Conservation (phyloP, 2,888 invertebrate genomes). For the Aphidius colemani region DNA sequence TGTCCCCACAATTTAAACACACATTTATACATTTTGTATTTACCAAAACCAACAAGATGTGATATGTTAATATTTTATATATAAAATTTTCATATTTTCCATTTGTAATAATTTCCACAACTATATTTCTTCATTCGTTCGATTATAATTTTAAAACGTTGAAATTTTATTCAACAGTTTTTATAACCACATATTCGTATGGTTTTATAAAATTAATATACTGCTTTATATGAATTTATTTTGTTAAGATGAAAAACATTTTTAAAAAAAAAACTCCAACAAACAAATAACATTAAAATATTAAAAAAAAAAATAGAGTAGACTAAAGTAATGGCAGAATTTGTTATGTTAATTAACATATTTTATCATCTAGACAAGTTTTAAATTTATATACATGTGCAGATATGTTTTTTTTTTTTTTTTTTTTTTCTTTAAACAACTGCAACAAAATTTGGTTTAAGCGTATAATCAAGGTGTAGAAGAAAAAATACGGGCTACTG, state of each 20-base stretch:
- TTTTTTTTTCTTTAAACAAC: no score
- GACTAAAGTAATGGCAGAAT: slow-evolving; percentile 18
- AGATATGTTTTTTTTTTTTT: no score
- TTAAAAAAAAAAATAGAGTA: slow-evolving; percentile 13
- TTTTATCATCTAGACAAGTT: slow-evolving; percentile 9
- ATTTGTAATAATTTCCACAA: slow-evolving; percentile 1
- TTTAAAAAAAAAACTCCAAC: neutral
- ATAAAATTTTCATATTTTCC: slow-evolving; percentile 5
- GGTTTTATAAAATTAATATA: neutral
- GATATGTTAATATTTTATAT: neutral
- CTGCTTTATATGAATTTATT: no score
- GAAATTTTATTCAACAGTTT: slow-evolving; percentile 2
- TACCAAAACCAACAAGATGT: neutral
- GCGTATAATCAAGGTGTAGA: no score
- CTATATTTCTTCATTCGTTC: slow-evolving; percentile 17
- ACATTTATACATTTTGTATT: neutral
- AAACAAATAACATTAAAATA: neutral
- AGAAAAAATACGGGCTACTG: no score
- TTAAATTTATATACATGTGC: slow-evolving; percentile 17
- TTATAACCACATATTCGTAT: no score
- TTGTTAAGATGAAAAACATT: no score
- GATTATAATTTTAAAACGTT: slow-evolving; percentile 21
- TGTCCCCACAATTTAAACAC: neutral
- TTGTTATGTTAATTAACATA: neutral
- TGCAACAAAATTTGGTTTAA: no score